A percentile compares a stretch with the other conserved stretches of the same genome.
Evolutionary conservation across 2,113 vertebrate genomes (phyloP).

Genomic region (Tichodroma muraria): DNA sequence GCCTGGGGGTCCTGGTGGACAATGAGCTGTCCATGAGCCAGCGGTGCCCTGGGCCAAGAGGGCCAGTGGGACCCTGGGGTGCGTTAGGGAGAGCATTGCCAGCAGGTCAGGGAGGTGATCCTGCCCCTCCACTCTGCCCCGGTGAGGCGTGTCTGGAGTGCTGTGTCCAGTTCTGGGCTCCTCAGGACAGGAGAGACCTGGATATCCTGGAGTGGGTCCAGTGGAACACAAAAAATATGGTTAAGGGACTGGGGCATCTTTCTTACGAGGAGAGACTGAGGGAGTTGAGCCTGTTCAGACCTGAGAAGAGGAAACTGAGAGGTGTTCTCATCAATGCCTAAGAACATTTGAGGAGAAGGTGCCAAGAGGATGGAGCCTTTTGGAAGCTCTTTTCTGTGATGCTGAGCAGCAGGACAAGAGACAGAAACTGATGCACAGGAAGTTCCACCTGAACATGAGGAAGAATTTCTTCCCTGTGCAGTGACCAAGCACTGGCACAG

Average conservation of each 20-base stretch:
- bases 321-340: background rate
- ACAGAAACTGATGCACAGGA: background rate
- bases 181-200: background rate
- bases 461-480: background rate
- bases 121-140: background rate
- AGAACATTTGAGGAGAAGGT: no score
- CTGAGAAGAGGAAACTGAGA: background rate
- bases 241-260: background rate
- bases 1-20: background rate
- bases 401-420: background rate
- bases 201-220: background rate
- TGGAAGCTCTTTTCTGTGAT: background rate
- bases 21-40: background rate
- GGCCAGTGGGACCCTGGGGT: background rate
- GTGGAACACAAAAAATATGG: background rate
- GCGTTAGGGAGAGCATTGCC: background rate
- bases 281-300: background rate
- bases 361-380: background rate
- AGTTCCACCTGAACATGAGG: background rate
- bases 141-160: background rate
- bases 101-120: background rate
- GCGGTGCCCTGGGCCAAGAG: background rate
- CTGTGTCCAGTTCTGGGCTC: background rate
- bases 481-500: fast-evolving
- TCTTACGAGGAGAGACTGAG: background rate